These are phyloP conservation scores for Sciurus vulgaris DNA, from an alignment of 2,797 vertebrate species.

Conservation along the genomic window DNA sequence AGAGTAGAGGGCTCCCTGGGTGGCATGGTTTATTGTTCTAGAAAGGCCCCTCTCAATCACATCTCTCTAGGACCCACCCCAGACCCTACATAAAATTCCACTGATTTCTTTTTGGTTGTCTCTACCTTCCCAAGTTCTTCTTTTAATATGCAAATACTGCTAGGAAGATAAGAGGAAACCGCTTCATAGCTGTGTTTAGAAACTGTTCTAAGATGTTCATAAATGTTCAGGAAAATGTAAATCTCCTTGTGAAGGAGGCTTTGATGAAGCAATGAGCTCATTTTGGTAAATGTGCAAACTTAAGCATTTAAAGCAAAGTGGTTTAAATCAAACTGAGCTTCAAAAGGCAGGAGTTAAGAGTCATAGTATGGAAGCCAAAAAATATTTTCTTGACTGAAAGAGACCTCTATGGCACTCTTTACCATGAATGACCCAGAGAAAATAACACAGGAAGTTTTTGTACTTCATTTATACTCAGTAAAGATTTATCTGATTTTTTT, in stretches of 20 bases:
- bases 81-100: background rate
- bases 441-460: background rate
- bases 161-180: conserved; percentile 42
- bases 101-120: background rate
- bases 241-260: conserved; percentile 51
- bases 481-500: background rate
- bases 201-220: conserved; percentile 53
- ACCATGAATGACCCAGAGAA: background rate
- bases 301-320: conserved; percentile 39
- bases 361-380: conserved; percentile 18
- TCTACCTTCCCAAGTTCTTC: background rate
- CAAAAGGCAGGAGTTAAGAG: conserved; percentile 56
- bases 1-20: background rate
- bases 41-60: background rate
- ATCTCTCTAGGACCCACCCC: background rate
- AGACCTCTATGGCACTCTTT: background rate
- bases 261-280: conserved; percentile 57
- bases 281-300: conserved; percentile 47
- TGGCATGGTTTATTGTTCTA: background rate
- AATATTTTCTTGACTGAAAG: conserved; percentile 32
- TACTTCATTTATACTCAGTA: background rate
- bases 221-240: conserved; percentile 62
- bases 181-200: conserved; percentile 56
- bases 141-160: conserved; percentile 67
- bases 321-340: conserved; percentile 41